Evolutionary conservation across 2,888 invertebrate species (phyloP), one percentile per base, ranked within the genome.

Genomic region (Acleris literana): DNA sequence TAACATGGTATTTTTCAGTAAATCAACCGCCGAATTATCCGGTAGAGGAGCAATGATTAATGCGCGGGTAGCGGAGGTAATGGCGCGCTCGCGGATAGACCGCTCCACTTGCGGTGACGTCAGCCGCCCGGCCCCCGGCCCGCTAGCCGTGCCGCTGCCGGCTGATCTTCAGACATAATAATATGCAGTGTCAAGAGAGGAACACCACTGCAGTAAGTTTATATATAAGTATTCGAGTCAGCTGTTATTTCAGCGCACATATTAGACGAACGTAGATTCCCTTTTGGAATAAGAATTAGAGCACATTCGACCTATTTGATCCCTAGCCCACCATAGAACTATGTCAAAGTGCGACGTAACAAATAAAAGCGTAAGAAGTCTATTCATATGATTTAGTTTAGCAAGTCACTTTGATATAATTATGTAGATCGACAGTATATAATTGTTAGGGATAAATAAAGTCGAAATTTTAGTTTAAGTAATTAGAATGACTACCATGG

Each of bases 1-100:
- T 92, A 92, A 91, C 91, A 92, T 79, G 90, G 90, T 92, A 88
- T 85, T 89, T 92, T 92, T 91, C 90, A 90, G 87, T 92, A 91
- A 91, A 92, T 92, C 92, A 91, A 89, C 86, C 85, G 85, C 92
- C 92, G 92, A 92, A 92, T 92, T 92, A 92, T 92, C 92, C 92
- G 85, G 92, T 92, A 92, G 92, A 92, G 83, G 77, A 83, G 80
- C 83, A 83, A 90, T 92, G 92, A 92, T 92, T 90, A 92, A 92
- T 92, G 85, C 87, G 70, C 79, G 72, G 69, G 87, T 88, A 87
- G 87, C 89, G 82, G 88, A 82, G 80, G 86, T 88, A 89, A 88
- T 87, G 83, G 82, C 76, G 71, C 69, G 64, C 57, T 56, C 60
- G 65, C 60, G 55, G 25, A 65, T 65, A 65, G 65, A 44, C 29